Evolutionary conservation across 2,113 vertebrate genomes (phyloP).

Genomic region (Taurulus bubalis): DNA sequence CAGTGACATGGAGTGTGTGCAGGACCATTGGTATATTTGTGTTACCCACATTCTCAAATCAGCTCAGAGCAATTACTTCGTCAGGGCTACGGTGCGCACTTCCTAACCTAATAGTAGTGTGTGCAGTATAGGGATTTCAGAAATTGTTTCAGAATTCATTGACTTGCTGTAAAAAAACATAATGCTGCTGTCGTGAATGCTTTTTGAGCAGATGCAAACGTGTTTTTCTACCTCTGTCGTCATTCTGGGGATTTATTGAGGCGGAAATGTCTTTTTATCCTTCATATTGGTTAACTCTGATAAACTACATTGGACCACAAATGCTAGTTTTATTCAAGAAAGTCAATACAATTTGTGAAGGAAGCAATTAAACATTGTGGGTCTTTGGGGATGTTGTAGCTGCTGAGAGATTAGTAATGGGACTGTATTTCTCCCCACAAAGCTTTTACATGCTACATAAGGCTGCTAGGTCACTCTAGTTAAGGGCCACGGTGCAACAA

Average conservation of each 20-base stretch:
- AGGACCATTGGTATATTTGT: constrained; percentile 11
- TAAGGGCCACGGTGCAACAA: constrained; percentile 2
- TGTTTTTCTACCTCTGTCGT: constrained; percentile 7
- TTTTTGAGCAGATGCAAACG: constrained; percentile 14
- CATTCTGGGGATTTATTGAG: constrained; percentile 10
- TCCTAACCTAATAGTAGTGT: constrained; percentile 12
- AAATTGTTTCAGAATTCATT: constrained; percentile 34
- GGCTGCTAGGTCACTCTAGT: constrained; percentile 25
- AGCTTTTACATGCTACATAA: constrained; percentile 32
- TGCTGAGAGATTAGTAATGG: constrained; percentile 45
- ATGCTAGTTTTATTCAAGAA: constrained; percentile 52
- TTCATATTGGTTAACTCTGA: constrained; percentile 43
- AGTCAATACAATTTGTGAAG: constrained; percentile 53
- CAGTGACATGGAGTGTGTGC: neutral
- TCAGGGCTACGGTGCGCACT: constrained; percentile 24
- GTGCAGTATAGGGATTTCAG: constrained; percentile 19
- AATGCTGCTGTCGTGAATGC: constrained; percentile 19
- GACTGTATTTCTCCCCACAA: constrained; percentile 28
- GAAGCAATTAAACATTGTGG: constrained; percentile 55
- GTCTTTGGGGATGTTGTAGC: constrained; percentile 46
- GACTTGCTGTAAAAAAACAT: constrained; percentile 18
- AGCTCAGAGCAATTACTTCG: constrained; percentile 41
- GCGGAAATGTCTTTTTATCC: constrained; percentile 41
- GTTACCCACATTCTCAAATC: constrained; percentile 22
- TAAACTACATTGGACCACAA: constrained; percentile 28